Conservation (phyloP, 2,888 invertebrate species). For the Germaria angustata region DNA sequence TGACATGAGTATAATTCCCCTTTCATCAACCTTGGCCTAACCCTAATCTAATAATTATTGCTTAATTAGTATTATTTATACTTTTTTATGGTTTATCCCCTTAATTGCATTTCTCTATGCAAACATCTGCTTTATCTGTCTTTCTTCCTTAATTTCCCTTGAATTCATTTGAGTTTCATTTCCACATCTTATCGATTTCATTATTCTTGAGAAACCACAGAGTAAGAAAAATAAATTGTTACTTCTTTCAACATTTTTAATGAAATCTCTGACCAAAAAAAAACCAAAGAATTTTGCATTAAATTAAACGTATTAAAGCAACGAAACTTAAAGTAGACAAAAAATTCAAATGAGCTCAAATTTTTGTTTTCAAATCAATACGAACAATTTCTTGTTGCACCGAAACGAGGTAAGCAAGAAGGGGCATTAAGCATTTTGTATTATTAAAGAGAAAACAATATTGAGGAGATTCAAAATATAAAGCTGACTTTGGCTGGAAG, state of each 20-base stretch:
- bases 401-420: slow-evolving; percentile 19
- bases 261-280: slow-evolving; percentile 46
- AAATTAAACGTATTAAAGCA: slow-evolving; percentile 45
- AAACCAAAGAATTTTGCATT: slow-evolving; percentile 44
- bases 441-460: slow-evolving; percentile 26
- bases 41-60: no score
- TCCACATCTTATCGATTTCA: slow-evolving; percentile 55
- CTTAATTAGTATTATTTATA: no score
- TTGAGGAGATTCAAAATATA: slow-evolving; percentile 13
- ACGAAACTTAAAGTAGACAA: slow-evolving; percentile 16
- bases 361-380: slow-evolving; percentile 9
- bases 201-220: slow-evolving; percentile 54
- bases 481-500: slow-evolving; percentile 9
- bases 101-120: no score
- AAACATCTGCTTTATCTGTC: slow-evolving; percentile 24
- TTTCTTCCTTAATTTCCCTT: slow-evolving; percentile 27
- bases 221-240: slow-evolving; percentile 22
- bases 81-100: no score
- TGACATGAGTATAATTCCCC: no score
- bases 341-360: slow-evolving; percentile 58
- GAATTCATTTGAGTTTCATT: slow-evolving; percentile 47
- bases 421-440: slow-evolving; percentile 34
- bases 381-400: not conserved
- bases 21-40: no score
- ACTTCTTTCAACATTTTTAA: slow-evolving; percentile 50